Evolutionary conservation across 1,140 invertebrate genomes (phyloP).

Genomic region (Diprion similis): DNA sequence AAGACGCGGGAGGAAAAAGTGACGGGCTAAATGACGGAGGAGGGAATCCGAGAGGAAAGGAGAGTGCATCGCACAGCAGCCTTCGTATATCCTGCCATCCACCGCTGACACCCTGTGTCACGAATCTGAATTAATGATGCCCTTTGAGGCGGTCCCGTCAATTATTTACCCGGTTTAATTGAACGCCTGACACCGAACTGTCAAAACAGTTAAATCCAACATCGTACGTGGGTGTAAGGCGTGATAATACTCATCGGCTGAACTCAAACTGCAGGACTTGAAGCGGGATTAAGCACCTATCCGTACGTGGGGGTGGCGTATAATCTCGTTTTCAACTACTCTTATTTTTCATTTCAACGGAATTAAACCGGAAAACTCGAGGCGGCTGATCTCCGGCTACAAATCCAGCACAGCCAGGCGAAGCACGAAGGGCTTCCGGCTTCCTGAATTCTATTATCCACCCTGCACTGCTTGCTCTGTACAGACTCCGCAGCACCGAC

Average conservation of each 20-base stretch:
- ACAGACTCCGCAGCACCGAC: background rate
- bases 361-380: no score
- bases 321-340: no score
- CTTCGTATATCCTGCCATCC: background rate
- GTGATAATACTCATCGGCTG: no score
- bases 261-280: no score
- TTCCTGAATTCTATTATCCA: no score
- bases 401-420: no score
- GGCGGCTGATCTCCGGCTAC: no score
- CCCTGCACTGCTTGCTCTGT: background rate
- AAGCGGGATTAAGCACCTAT: no score
- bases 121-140: slow-evolving; percentile 2
- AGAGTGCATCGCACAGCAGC: background rate
- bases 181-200: background rate
- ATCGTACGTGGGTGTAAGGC: background rate
- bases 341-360: no score
- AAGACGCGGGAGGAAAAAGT: background rate
- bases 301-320: no score
- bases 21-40: background rate
- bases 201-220: background rate
- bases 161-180: slow-evolving; percentile 5
- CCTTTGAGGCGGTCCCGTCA: background rate
- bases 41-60: no score
- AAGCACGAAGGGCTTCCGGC: no score
- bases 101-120: background rate